phyloP scores from a whole-genome alignment of 2,888 invertebrate genomes.

The Tricholauxania praeusta region DNA sequence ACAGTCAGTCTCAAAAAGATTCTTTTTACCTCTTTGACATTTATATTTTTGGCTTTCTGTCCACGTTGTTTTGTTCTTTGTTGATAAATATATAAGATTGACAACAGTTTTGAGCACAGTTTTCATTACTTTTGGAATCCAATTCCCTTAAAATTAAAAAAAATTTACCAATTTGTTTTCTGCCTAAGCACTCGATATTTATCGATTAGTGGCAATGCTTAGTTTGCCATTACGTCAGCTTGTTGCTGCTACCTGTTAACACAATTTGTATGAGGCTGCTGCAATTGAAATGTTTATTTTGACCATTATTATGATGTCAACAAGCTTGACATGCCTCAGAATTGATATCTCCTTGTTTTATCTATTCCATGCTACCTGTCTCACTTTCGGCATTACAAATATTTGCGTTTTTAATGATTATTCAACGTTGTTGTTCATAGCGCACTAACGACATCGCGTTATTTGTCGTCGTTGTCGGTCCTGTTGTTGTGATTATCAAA shows the following conservation, averaged over 20 bases:
- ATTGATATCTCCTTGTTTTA: background rate
- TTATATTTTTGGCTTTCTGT: too few relatives aligned
- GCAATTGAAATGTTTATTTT: slow-evolving; percentile 31
- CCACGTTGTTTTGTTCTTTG: too few relatives aligned
- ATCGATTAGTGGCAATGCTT: slow-evolving; percentile 12
- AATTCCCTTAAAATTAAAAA: too few relatives aligned
- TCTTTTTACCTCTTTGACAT: too few relatives aligned
- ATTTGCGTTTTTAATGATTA: slow-evolving; percentile 28
- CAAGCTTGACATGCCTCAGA: slow-evolving; percentile 15
- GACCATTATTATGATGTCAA: slow-evolving; percentile 26
- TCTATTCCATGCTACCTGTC: background rate
- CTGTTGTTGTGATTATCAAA: background rate
- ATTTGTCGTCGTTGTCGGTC: background rate
- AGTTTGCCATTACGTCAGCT: background rate
- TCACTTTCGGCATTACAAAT: slow-evolving; percentile 1
- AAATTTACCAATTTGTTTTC: too few relatives aligned
- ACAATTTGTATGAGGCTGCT: background rate
- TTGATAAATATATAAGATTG: too few relatives aligned
- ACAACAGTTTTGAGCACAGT: too few relatives aligned
- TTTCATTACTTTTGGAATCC: too few relatives aligned
- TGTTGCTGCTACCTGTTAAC: slow-evolving; percentile 5
- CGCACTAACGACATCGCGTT: slow-evolving; percentile 22
- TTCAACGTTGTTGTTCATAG: slow-evolving; percentile 16
- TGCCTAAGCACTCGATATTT: background rate
- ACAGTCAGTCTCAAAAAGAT: too few relatives aligned